phyloP scores from a whole-genome alignment of 92 coral and sea anemone genomes.

The Ricordea florida region DNA sequence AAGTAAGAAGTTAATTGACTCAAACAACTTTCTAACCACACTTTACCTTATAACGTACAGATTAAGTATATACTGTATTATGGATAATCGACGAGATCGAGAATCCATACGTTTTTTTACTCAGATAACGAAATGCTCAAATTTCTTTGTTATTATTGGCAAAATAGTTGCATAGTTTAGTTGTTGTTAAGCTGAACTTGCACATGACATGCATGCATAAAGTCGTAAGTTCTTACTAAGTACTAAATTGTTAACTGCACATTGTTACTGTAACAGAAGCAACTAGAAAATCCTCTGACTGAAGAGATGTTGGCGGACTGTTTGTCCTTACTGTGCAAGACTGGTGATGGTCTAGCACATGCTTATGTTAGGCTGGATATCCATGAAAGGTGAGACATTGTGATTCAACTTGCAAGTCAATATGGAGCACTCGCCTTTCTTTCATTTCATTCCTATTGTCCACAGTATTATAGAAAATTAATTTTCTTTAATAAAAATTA shows the following conservation, averaged over 20 bases:
- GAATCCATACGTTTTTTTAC: too few relatives aligned
- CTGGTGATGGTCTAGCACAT: constrained; percentile 98
- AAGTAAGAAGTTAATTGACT: too few relatives aligned
- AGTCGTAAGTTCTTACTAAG: neutral
- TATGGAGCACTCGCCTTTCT: too few relatives aligned
- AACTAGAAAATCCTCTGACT: constrained; percentile 89
- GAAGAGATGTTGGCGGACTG: constrained; percentile 92
- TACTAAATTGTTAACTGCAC: neutral
- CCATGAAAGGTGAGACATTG: constrained; percentile 88
- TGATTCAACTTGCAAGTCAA: neutral
- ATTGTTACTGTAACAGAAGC: constrained; percentile 52
- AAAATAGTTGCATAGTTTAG: too few relatives aligned
- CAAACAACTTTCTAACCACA: too few relatives aligned
- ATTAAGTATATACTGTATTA: too few relatives aligned
- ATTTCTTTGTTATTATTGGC: too few relatives aligned
- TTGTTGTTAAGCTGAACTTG: neutral
- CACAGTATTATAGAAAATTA: neutral
- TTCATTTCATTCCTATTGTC: too few relatives aligned
- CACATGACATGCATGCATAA: neutral
- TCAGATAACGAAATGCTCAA: too few relatives aligned
- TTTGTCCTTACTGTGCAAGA: constrained; percentile 90
- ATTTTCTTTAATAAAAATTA: too few relatives aligned
- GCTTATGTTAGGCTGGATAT: constrained; percentile 96
- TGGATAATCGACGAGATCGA: too few relatives aligned
- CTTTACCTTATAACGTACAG: too few relatives aligned